Evolutionary conservation across 2,113 vertebrate species (phyloP).

Genomic region (Nerophis ophidion): DNA sequence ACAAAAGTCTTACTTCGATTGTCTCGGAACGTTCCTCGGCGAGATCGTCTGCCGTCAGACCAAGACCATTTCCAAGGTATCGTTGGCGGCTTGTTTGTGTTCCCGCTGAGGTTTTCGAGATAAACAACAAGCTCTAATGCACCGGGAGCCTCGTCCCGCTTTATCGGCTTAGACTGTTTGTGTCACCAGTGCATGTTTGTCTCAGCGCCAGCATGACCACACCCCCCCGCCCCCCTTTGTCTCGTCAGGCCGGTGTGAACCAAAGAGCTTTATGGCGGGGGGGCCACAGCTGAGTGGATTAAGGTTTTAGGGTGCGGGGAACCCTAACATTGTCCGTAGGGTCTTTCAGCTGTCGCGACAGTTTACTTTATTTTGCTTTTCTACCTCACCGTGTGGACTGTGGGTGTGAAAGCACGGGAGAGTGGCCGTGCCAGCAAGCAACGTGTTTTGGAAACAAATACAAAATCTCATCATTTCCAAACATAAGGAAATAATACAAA

Average conservation of each 20-base stretch:
- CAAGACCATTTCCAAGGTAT: neutral
- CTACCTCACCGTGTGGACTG: slow-evolving; percentile 36
- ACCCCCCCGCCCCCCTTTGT: slow-evolving; percentile 44
- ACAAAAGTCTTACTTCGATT: no score
- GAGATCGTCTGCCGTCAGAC: neutral
- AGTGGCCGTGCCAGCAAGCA: no score
- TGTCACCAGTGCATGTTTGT: slow-evolving; percentile 48
- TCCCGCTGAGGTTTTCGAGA: slow-evolving; percentile 19
- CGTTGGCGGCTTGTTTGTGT: slow-evolving; percentile 28
- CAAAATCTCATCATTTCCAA: no score
- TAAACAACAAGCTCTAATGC: slow-evolving; percentile 67
- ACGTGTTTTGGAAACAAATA: no score
- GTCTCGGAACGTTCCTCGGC: neutral
- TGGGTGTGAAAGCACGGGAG: slow-evolving; percentile 5
- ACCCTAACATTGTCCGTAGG: slow-evolving; percentile 4
- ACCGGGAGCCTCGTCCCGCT: slow-evolving; percentile 43
- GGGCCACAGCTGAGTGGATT: slow-evolving; percentile 60
- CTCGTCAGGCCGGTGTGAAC: slow-evolving; percentile 51
- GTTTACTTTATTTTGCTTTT: slow-evolving; percentile 20
- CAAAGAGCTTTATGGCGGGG: slow-evolving; percentile 59
- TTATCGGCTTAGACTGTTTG: slow-evolving; percentile 66
- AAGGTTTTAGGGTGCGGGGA: slow-evolving; percentile 40
- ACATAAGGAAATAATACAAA: no score
- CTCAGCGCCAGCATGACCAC: slow-evolving; percentile 27
- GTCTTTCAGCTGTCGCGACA: slow-evolving; percentile 62